Conservation (phyloP, 2,113 vertebrate species). For the Siniperca chuatsi region DNA sequence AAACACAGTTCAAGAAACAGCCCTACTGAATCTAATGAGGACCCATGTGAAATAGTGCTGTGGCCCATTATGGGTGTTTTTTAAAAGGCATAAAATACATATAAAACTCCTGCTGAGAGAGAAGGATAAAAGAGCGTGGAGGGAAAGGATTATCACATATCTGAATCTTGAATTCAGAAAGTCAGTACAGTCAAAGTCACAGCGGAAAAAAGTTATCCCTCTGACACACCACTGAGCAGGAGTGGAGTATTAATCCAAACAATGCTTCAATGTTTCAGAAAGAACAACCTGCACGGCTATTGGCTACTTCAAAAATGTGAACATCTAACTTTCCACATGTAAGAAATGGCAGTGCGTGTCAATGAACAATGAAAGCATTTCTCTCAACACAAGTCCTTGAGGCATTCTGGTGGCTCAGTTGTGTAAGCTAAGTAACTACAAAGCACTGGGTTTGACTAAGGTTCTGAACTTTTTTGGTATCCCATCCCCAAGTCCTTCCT, state of each 20-base stretch:
- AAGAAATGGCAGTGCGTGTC: slow-evolving; percentile 20
- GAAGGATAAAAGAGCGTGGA: slow-evolving; percentile 47
- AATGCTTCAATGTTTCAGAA: slow-evolving; percentile 61
- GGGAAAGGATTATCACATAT: slow-evolving; percentile 55
- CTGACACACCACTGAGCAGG: slow-evolving; percentile 45
- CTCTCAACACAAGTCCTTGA: slow-evolving; percentile 16
- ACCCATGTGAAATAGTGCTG: slow-evolving; percentile 30
- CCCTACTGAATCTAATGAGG: slow-evolving; percentile 35
- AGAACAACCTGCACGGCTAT: slow-evolving; percentile 21
- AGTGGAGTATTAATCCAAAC: slow-evolving; percentile 46
- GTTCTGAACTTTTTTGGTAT: background rate
- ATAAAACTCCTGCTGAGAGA: slow-evolving; percentile 47
- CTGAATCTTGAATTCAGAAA: slow-evolving; percentile 58
- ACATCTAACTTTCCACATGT: slow-evolving; percentile 30
- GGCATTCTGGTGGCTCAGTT: slow-evolving; percentile 22
- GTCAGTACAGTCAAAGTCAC: slow-evolving; percentile 37
- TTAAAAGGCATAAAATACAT: slow-evolving; percentile 35
- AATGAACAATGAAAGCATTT: slow-evolving; percentile 54
- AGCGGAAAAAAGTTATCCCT: slow-evolving; percentile 62
- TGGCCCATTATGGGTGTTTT: slow-evolving; percentile 8
- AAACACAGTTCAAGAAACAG: slow-evolving; percentile 4
- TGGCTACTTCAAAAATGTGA: slow-evolving; percentile 34
- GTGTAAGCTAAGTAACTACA: slow-evolving; percentile 12
- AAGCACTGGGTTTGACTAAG: slow-evolving; percentile 21
- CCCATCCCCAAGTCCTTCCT: slow-evolving; percentile 3